Percentiles rank a stretch among this genome's conserved stretches.
phyloP scores from a whole-genome alignment of 2,888 invertebrate species.

The Coecobrya sp. region DNA sequence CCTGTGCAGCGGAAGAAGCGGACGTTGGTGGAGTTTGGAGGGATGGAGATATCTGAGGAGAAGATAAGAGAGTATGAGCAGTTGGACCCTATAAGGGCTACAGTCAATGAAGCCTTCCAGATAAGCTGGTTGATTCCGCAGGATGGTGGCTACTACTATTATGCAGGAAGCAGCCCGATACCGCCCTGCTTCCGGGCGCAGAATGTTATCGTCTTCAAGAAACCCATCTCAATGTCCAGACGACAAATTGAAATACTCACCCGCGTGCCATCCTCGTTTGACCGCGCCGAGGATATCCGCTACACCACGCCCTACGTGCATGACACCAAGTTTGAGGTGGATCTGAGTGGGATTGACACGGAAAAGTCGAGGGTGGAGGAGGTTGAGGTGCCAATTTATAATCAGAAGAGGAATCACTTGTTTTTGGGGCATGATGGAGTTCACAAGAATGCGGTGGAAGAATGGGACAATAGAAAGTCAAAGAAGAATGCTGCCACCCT shows the following conservation, averaged over 20 bases:
- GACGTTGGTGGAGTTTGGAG: not conserved
- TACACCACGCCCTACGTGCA: conserved; percentile 26
- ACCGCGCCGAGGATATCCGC: conserved; percentile 21
- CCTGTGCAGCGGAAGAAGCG: conserved; percentile 16
- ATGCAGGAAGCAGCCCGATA: not conserved
- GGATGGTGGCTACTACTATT: not conserved
- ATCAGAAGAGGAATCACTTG: conserved; percentile 66
- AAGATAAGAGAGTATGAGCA: not conserved
- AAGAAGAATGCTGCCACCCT: not conserved
- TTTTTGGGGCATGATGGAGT: conserved; percentile 65
- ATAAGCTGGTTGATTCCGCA: conserved; percentile 72
- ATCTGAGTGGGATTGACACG: conserved; percentile 20
- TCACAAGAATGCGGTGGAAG: conserved; percentile 60
- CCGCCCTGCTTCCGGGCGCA: conserved; percentile 1
- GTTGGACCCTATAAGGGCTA: not conserved
- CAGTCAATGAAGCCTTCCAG: conserved; percentile 29
- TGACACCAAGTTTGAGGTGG: not conserved
- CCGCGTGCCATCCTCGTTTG: conserved; percentile 7
- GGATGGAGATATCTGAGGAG: not conserved
- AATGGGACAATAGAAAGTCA: not conserved
- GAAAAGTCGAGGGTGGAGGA: conserved; percentile 10
- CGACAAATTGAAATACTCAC: conserved; percentile 52
- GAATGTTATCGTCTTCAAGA: not conserved
- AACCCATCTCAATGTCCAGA: conserved; percentile 57
- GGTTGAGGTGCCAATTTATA: not conserved